Conservation (phyloP, 2,888 invertebrate genomes). For the Eretmocerus hayati region DNA sequence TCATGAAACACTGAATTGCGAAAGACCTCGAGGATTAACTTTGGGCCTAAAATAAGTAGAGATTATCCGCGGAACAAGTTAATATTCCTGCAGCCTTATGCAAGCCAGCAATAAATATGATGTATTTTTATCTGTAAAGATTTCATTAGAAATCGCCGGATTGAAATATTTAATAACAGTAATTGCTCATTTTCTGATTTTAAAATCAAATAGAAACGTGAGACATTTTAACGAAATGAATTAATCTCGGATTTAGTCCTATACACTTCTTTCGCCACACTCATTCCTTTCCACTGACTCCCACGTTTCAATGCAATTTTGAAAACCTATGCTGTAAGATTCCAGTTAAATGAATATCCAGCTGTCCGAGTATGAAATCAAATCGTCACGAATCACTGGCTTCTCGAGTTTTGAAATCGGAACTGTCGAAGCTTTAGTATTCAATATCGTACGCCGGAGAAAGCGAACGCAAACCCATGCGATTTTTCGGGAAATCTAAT, state of each 20-base stretch:
- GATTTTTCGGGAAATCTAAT: conserved; percentile 13
- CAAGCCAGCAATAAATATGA: conserved; percentile 14
- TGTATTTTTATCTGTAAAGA: conserved; percentile 7
- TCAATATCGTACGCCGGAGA: conserved; percentile 5
- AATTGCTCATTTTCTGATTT: too few species aligned
- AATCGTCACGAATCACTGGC: not conserved
- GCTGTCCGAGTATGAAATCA: conserved; percentile 8
- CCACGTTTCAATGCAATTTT: too few species aligned
- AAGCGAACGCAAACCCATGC: conserved; percentile 9
- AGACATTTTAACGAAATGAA: too few species aligned
- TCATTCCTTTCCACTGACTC: too few species aligned
- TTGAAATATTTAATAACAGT: too few species aligned
- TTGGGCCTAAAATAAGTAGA: conserved; percentile 1
- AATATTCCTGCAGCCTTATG: conserved; percentile 16
- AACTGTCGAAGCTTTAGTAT: not conserved
- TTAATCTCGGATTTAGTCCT: too few species aligned
- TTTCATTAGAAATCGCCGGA: conserved; percentile 15
- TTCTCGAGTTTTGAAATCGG: not conserved
- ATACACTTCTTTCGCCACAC: too few species aligned
- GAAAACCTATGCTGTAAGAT: too few species aligned
- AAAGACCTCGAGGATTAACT: conserved; percentile 6
- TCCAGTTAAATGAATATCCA: not conserved
- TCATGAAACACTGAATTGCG: conserved; percentile 7
- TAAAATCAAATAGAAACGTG: too few species aligned
- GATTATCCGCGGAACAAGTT: conserved; percentile 20